Base-by-base conservation (phyloP, 2,113 vertebrate genomes). In the Chaenogobius annularis region DNA sequence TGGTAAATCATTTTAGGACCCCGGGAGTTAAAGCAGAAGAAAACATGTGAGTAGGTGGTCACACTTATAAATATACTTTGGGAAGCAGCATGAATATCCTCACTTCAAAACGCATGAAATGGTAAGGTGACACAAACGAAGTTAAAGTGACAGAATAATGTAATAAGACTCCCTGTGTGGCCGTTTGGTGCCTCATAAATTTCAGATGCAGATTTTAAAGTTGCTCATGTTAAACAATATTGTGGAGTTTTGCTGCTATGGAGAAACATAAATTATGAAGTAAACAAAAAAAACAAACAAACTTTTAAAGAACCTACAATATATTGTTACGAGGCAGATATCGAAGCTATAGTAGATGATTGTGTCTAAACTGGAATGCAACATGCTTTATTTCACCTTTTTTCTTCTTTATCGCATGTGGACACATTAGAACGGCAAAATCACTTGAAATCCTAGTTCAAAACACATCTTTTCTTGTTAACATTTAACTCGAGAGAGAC, bases 1-100 rank as follows among this genome's bases (percentile, higher is more conserved):
- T 73, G 74, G 77, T 65, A 73, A 81, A 81, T 78, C 80, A 64
- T 73, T 19, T 26, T 15, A 40, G 78, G 78, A 50, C 66, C n/a
- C 5, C 6, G 23, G 23, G 65, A 62, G 69, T 77, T 52, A 48
- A 59, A 58, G 47, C 55, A 72, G 13, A 64, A 59, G 17, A 43
- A 74, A 55, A 40, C 37, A 9, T 40, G 8, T 40, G 37, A 40
- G 37, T 1, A 10, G 26, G 26, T 31, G 26, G 26, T 31, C 26
- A 75, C 22, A 26, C 43, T 31, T 40, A 61, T 31, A 4, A 31
- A 31, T 19, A 3, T 17, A 20, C 69, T 65, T 31, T 3, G 44
- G 1, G 46, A 69, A 5, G 66, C 48, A n/a, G 23, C 48, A 58
- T 54, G 7, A 69, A 35, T n/a, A 44, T 8, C 1, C 23, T 40